These are phyloP conservation scores for Ganaspis brasiliensis DNA, from an alignment of 2,888 invertebrate species.

Conservation along the genomic window DNA sequence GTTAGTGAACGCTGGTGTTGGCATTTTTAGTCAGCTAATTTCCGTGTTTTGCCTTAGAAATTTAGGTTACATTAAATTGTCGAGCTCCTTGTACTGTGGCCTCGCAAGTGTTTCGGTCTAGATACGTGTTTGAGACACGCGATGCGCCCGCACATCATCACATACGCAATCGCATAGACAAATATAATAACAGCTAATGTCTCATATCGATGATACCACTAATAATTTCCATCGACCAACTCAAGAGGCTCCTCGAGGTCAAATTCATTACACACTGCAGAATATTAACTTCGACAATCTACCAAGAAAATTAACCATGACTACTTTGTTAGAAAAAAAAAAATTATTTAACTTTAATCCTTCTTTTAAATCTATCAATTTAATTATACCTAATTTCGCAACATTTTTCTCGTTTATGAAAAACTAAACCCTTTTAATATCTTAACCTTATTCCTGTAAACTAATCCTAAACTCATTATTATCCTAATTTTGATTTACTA, in stretches of 20 bases:
- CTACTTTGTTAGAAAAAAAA: background rate
- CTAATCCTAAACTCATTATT: no score
- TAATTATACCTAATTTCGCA: no score
- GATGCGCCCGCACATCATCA: constrained; percentile 56
- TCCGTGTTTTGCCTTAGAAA: constrained; percentile 69
- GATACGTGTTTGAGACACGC: constrained; percentile 66
- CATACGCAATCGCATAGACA: constrained; percentile 54
- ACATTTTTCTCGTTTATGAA: no score
- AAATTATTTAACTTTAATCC: background rate
- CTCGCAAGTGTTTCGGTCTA: constrained; percentile 73
- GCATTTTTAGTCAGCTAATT: constrained; percentile 62
- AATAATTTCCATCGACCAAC: constrained; percentile 57
- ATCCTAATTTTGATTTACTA: no score
- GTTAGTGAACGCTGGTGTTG: constrained; percentile 34
- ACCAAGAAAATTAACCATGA: background rate
- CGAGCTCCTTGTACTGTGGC: constrained; percentile 61
- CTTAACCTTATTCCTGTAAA: no score
- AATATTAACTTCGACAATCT: constrained; percentile 50
- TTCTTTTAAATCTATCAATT: background rate
- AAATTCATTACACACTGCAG: constrained; percentile 52
- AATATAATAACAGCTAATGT: constrained; percentile 50
- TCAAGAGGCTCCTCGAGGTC: constrained; percentile 54
- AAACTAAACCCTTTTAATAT: no score
- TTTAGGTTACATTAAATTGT: constrained; percentile 74
- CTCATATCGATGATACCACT: constrained; percentile 54